Base-by-base conservation (phyloP, 2,797 vertebrate genomes). In the Pipistrellus nathusii region DNA sequence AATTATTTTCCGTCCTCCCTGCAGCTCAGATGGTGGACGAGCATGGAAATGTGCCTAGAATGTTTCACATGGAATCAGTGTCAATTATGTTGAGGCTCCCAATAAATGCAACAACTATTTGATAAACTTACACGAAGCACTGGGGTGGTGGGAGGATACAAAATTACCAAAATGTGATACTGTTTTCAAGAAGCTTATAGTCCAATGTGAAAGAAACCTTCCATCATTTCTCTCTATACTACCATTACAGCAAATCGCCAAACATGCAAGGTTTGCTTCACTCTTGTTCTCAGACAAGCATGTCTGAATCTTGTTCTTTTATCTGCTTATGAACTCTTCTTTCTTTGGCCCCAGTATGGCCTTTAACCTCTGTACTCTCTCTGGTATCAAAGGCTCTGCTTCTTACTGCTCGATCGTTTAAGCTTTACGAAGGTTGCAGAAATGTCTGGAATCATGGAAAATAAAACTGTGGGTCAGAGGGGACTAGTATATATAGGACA, bases 1-100 rank as follows among this genome's bases (percentile, higher is more conserved):
- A 57, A 78, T 93, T 94, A 96, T 90, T 94, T 95, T 85, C 83
- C 44, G 69, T 57, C 27, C 48, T 87, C 91, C 66, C 41, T 82
- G 64, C 83, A 78, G 77, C 23, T 83, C 90, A 73, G 72, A 91
- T 62, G 92, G 87, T 71, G 48, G 55, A 38, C 46, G 44, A 85
- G 48, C 30, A 38, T 5, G 38, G 78, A 95, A 55, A 88, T 62
- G 64, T 8, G 68, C 69, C 35, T 38, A 32, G 38, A 82, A 62
- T 85, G 69, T 59, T 78, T 94, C 84, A 87, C 76, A 17, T 3
- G 38, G 27, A 69, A 35, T 57, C 23, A 80, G 20, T 71, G 85
- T 71, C 38, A n/a, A 68, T 55, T 87, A 77, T 66, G 95, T 38
- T 59, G 46, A 93, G 68, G 23, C 5, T 85, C 38, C 62, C 10